A percentile compares a stretch with the other conserved stretches of the same genome.
These are phyloP conservation scores for Heliconius aoede DNA, from an alignment of 2,888 invertebrate species.

Conservation along the genomic window DNA sequence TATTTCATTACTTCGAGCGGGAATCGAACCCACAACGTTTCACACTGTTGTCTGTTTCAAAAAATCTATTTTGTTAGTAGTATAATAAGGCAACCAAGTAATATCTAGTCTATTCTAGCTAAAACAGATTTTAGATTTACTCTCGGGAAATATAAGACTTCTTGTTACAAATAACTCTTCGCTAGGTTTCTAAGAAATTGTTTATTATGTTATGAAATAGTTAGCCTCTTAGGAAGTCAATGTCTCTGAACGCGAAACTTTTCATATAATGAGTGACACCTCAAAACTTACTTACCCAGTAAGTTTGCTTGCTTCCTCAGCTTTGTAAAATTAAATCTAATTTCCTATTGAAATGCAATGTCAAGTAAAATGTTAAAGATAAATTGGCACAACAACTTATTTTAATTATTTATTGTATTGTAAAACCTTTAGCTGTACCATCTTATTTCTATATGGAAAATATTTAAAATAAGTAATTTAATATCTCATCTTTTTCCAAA, in stretches of 20 bases:
- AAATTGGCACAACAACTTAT: no score
- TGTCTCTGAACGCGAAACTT: neutral
- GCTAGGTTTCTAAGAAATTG: constrained; percentile 14
- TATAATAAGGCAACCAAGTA: neutral
- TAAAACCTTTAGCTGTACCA: no score
- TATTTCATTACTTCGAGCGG: no score
- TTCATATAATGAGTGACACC: neutral
- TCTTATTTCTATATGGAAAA: neutral
- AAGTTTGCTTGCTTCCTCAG: neutral
- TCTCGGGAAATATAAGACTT: constrained; percentile 29
- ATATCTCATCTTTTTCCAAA: neutral
- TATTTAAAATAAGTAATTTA: neutral
- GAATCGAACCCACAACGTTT: no score
- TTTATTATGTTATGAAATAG: neutral
- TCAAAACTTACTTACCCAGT: neutral
- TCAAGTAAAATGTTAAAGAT: no score
- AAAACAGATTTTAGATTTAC: constrained; percentile 11
- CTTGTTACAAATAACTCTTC: constrained; percentile 25
- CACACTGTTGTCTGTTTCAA: no score
- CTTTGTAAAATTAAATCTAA: no score
- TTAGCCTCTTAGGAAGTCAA: neutral
- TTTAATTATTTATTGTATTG: no score
- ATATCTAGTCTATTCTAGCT: neutral
- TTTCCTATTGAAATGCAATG: no score
- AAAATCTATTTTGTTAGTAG: no score